Base-by-base conservation (phyloP, 2,888 invertebrate genomes). In the Xestia rhomboidea region DNA sequence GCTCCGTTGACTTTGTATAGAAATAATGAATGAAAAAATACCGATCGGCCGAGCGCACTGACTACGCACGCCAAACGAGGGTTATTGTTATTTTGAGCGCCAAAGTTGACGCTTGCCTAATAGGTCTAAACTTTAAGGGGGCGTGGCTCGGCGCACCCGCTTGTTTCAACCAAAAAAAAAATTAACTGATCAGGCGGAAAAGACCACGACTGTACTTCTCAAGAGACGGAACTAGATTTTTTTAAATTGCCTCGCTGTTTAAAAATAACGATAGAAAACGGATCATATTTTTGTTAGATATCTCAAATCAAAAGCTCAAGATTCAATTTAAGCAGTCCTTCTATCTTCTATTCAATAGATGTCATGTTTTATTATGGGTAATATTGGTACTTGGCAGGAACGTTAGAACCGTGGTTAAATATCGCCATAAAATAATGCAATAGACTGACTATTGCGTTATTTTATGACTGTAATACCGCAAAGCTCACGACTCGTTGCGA, bases 371-470 rank as follows among this genome's bases (percentile, higher is more conserved):
- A 57, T 49, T 54, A 46, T 46, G 8, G 21, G 38, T 15, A 69
- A 70, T 77, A 82, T 57, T 34, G 18, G 18, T 15, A 67, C 34
- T 49, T 34, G n/a, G 7, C 18, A 67, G 30, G 27, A 51, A 64
- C 51, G 49, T 24, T 62, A 44, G 18, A 64, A 64, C 68, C 34
- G 44, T 27, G 60, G 38, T 62, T 63, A 68, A 46, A 67, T 70
- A 30, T 46, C 38, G 38, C 44, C 57, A 74, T 84, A 77, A 74
- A 81, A 49, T 72, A 69, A 51, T n/a, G 62, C 77, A 73, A 84
- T 77, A 77, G 30, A 15, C n/a, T 49, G 24, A 34, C 34, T 34
- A 34, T 34, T 34, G 34, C 34, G 34, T 34, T 34, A 34, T 34
- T 68, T 62, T 72, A 68, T 38, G 68, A 62, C 68, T 62, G 73